Percentiles rank a stretch among this genome's conserved stretches.
Conservation (phyloP, 2,888 invertebrate species). For the Acanthosoma haemorrhoidale region DNA sequence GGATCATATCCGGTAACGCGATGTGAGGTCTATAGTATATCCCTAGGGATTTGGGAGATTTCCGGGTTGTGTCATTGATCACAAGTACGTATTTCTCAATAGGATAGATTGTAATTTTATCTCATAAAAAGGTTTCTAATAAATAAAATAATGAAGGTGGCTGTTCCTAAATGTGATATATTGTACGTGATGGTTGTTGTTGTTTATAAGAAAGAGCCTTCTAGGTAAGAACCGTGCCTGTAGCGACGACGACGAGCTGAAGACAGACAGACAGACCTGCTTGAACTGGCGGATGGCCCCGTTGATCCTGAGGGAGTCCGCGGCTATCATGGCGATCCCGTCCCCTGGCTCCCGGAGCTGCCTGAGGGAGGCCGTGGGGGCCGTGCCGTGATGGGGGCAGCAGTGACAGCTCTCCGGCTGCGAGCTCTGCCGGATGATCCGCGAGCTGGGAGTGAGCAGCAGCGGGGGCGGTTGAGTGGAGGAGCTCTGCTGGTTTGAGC, state of each 20-base stretch:
- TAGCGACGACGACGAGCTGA: neutral
- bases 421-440: conserved; percentile 84
- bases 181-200: too few relatives aligned
- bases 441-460: conserved; percentile 59
- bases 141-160: too few relatives aligned
- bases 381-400: conserved; percentile 49
- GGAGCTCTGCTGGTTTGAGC: conserved; percentile 46
- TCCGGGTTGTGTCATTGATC: too few relatives aligned
- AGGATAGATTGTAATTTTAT: too few relatives aligned
- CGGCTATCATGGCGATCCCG: conserved; percentile 90
- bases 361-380: conserved; percentile 78
- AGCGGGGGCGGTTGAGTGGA: conserved; percentile 65
- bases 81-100: too few relatives aligned
- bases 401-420: conserved; percentile 67
- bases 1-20: too few relatives aligned
- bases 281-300: conserved; percentile 94
- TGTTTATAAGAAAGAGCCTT: too few relatives aligned
- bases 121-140: too few relatives aligned
- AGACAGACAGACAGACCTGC: conserved; percentile 60
- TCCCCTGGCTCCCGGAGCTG: conserved; percentile 77
- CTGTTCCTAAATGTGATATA: too few relatives aligned
- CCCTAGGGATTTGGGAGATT: too few relatives aligned
- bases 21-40: too few relatives aligned
- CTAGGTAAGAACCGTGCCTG: too few relatives aligned
- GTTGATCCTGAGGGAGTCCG: conserved; percentile 91